A percentile compares a stretch with the other conserved stretches of the same genome.
phyloP scores from a whole-genome alignment of 2,888 invertebrate species.

The Phaedon cochleariae region DNA sequence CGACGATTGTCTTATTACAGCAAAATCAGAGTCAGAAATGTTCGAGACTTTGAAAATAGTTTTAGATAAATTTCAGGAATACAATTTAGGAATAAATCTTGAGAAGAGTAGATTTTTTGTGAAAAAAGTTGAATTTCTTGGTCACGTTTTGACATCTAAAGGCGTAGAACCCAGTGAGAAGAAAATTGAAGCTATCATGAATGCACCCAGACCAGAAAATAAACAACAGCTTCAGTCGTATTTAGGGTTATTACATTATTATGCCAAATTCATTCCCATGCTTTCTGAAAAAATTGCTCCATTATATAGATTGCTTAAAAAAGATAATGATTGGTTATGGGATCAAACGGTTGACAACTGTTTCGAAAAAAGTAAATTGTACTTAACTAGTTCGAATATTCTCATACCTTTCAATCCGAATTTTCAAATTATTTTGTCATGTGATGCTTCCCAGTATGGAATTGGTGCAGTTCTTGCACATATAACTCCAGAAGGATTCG shows the following conservation, averaged over 20 bases:
- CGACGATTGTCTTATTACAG: slow-evolving; percentile 20
- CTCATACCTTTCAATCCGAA: too few species aligned
- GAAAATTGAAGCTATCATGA: not conserved
- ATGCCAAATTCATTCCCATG: too few species aligned
- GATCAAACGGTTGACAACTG: too few species aligned
- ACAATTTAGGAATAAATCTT: slow-evolving; percentile 11
- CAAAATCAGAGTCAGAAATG: not conserved
- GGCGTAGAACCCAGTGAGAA: not conserved
- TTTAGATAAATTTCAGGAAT: slow-evolving; percentile 7
- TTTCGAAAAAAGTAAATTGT: too few species aligned
- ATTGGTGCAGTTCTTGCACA: not conserved
- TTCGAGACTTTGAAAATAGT: slow-evolving; percentile 2
- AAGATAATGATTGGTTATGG: too few species aligned
- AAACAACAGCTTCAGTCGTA: not conserved
- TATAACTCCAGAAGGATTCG: not conserved
- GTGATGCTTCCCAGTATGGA: not conserved
- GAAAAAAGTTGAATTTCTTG: not conserved
- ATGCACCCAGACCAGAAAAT: not conserved
- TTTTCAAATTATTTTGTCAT: too few species aligned
- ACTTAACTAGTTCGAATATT: too few species aligned
- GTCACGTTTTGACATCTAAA: not conserved
- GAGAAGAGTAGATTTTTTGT: slow-evolving; percentile 11
- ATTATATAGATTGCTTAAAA: too few species aligned
- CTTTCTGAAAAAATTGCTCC: too few species aligned
- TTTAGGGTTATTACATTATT: too few species aligned